Evolutionary conservation across 2,113 vertebrate genomes (phyloP), one percentile per base, ranked within the genome.

Genomic region (Mola mola): DNA sequence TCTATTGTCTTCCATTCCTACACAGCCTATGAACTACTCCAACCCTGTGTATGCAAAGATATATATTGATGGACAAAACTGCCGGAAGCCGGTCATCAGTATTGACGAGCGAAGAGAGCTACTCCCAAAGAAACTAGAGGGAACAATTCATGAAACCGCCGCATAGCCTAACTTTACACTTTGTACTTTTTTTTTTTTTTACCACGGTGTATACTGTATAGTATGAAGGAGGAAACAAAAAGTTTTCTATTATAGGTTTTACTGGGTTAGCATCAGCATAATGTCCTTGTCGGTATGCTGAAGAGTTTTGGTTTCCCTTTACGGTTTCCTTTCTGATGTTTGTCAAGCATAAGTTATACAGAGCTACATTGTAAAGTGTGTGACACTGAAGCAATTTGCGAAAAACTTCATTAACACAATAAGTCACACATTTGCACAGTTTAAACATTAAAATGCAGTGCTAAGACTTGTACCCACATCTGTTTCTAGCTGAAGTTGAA

Each of bases 41-140:
- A 99, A 99, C 90, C 97, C 97, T n/a, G 94, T 99, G 79, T 99
- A 98, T 88, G 93, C 96, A 90, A 99, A 98, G 89, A 93, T 98
- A 79, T 98, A 97, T 75, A 92, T 97, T 81, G 97, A 99, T 70
- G 95, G 95, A 38, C 95, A 96, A 83, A 95, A 96, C 85, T 98
- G 96, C 93, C 94, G 95, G 90, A 99, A 97, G 87, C 96, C 97
- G 62, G 93, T 98, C 93, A 94, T 93, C 93, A 98, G 94, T 79
- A 94, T 96, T 59, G 96, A 98, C 64, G 97, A 98, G 92, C 94
- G 96, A 90, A 96, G 96, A 97, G 97, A 98, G 94, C 95, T 99
- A 84, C 96, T 99, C 94, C 97, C 97, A 99, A 99, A 99, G 96
- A 99, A 98, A 95, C 93, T 97, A 91, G 96, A 98, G 91, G 95